Evolutionary conservation across 2,888 invertebrate species (phyloP), one percentile per base, ranked within the genome.

Genomic region (Hypercompe scribonia): DNA sequence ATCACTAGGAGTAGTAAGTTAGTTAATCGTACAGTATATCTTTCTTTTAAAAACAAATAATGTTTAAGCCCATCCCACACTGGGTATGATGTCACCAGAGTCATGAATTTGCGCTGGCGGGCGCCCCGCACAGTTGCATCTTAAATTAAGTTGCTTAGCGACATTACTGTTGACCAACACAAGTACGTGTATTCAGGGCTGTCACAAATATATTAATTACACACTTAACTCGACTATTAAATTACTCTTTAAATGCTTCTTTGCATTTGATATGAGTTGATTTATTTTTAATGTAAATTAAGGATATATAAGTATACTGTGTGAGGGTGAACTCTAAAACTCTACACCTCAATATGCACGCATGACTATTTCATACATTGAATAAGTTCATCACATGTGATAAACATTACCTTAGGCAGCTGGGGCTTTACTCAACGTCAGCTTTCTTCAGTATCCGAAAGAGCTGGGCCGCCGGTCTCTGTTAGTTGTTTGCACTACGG

Each of bases 111-210:
- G 78, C 68, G 78, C 77, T 50, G 84, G 82, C 84, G 84, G 84
- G 82, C 84, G 84, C 82, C 58, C 58, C 82, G 77, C 39, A 46
- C 65, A 28, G 70, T 75, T 82, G 81, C 78, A 75, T 84, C 77
- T 81, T 74, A 77, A 78, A 84, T 84, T 81, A 84, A 83, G 80
- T 83, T 76, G 81, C 77, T 75, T 78, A 78, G 79, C 70, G 78
- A 78, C 77, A 79, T 84, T 77, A 78, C 68, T 68, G 78, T 72
- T 79, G 77, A 79, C 72, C 75, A 74, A 83, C 77, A 77, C 74
- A 65, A 73, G 46, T 31, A 77, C 74, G 64, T 71, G 46, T 31
- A 36, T 39, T 13, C 69, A 84, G 67, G 84, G 84, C 74, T 84
- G 80, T 65, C 76, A 78, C 39, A 42, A n/a, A 36, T 11, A 68